A percentile compares a stretch with the other conserved stretches of the same genome.
Evolutionary conservation across 2,888 invertebrate genomes (phyloP).

Genomic region (Tanypteryx hageni): DNA sequence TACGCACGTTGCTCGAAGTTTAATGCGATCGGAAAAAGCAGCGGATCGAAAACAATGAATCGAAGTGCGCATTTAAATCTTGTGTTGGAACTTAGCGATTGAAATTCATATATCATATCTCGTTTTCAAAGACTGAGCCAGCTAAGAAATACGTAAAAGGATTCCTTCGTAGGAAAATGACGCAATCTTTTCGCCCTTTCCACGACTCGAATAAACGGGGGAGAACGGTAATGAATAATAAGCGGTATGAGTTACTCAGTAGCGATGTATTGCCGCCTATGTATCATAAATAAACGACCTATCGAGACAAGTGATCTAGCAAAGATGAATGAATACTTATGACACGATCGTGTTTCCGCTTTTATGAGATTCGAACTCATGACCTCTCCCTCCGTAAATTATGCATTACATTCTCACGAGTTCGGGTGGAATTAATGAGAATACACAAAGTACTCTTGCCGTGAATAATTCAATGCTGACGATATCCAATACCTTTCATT

Average conservation of each 20-base stretch:
- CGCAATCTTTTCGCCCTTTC: slow-evolving; percentile 39
- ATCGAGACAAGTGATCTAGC: slow-evolving; percentile 59
- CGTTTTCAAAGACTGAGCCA: slow-evolving; percentile 19
- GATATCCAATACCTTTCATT: neutral
- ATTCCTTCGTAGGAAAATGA: slow-evolving; percentile 15
- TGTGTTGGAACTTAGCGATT: neutral
- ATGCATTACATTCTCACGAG: slow-evolving; percentile 50
- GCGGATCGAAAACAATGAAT: slow-evolving; percentile 3
- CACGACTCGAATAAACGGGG: neutral
- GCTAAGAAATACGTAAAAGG: slow-evolving; percentile 34
- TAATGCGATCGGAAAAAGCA: neutral
- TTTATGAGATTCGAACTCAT: slow-evolving; percentile 63
- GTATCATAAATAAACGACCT: slow-evolving; percentile 61
- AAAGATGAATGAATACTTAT: slow-evolving; percentile 62
- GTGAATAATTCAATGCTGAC: slow-evolving; percentile 47
- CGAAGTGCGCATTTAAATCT: neutral
- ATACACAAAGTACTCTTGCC: slow-evolving; percentile 38
- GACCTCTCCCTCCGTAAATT: slow-evolving; percentile 40
- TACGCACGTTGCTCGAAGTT: neutral
- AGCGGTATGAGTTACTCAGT: slow-evolving; percentile 46
- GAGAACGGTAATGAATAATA: slow-evolving; percentile 18
- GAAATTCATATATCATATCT: slow-evolving; percentile 36
- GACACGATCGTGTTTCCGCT: slow-evolving; percentile 63
- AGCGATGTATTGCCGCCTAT: slow-evolving; percentile 56
- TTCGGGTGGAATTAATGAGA: slow-evolving; percentile 53